Evolutionary conservation across 2,888 invertebrate genomes (phyloP), one percentile per base, ranked within the genome.

Genomic region (Parasteatoda lunata): DNA sequence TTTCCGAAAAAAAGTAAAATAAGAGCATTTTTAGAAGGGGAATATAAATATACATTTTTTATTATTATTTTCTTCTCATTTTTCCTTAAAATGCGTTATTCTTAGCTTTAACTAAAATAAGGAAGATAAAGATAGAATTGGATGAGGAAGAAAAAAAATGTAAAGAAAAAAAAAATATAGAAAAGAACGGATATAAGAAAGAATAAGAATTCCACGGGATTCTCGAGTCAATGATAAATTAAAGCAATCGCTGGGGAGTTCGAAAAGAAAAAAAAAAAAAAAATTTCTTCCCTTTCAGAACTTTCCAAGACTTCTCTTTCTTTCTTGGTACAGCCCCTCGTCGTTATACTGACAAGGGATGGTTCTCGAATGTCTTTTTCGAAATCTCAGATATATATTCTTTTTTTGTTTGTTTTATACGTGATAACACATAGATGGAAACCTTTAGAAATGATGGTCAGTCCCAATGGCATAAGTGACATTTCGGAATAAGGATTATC

Each of bases 151-250:
- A 69, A 76, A 76, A 76, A 70, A 15, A 30, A 49, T 52, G 49
- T 45, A n/a, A 72, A 45, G 51, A 15, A 65, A 66, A 77, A 5
- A 75, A 75, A 48, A 15, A 66, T 51, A 5, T 8, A 15, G 51
- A 47, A 51, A 66, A 77, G 77, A 77, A 66, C 30, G 30, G 49
- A 77, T 51, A 5, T 8, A 15, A 66, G 54, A 51, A 66, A 77
- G 77, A 77, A 66, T n/a, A 48, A 15, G 9, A 51, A 47, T 49
- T 47, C 70, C 47, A 47, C 48, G 47, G 13, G 30, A 47, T 45
- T 68, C 30, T 45, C 47, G 48, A 79, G 75, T 75, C 75, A 84
- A 79, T 84, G 79, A 84, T 84, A 79, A 84, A 84, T 84, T 84
- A 79, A 84, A 75, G 84, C 84, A 79, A 75, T 84, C 78, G 75